Evolutionary conservation across 2,797 vertebrate genomes (phyloP).

Genomic region (Cynopterus sphinx): DNA sequence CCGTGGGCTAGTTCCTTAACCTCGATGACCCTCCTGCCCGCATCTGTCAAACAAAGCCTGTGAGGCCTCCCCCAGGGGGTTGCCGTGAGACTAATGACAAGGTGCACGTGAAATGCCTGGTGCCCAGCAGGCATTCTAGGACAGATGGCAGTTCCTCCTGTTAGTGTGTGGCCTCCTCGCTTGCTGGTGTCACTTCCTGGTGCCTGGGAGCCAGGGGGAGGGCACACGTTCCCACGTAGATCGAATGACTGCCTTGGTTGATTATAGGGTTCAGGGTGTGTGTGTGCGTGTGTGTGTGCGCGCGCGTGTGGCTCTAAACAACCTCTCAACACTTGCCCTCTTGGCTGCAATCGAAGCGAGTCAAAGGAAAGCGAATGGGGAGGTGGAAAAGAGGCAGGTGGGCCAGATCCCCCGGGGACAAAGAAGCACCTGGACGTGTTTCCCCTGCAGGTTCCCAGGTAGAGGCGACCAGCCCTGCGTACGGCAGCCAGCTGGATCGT

Average conservation of each 20-base stretch:
- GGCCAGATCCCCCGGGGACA: neutral
- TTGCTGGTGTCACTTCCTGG: neutral
- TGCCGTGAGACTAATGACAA: neutral
- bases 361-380: neutral
- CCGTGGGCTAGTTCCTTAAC: neutral
- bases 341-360: neutral
- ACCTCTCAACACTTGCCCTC: conserved; percentile 35
- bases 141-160: conserved; percentile 34
- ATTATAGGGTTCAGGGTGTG: conserved; percentile 57
- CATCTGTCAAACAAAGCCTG: neutral
- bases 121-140: neutral
- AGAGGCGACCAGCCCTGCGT: too few relatives aligned
- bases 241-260: conserved; percentile 64
- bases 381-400: neutral
- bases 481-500: accelerated
- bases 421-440: neutral
- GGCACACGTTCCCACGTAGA: conserved; percentile 61
- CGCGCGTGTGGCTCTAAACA: neutral
- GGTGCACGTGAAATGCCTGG: neutral
- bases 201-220: neutral
- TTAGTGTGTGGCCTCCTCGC: neutral
- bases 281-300: neutral
- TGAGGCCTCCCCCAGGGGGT: neutral
- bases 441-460: neutral
- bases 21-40: neutral